These are phyloP conservation scores for Brachyistius frenatus DNA, from an alignment of 2,113 vertebrate species.

Conservation along the genomic window DNA sequence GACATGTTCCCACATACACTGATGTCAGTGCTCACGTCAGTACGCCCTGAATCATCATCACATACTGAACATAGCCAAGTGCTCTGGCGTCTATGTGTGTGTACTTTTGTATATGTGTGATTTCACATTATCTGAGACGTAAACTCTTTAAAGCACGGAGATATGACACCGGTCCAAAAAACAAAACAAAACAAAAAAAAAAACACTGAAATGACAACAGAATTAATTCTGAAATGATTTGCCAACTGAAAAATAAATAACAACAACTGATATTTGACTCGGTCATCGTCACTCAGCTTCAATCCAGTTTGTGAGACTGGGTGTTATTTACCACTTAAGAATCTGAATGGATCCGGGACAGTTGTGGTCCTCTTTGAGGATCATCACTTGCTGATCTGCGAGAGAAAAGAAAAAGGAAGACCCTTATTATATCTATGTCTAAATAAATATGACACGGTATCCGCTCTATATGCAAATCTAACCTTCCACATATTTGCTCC, in stretches of 20 bases:
- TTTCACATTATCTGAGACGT: too few species aligned
- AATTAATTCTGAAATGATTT: too few species aligned
- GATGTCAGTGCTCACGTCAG: neutral
- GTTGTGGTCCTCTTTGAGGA: slow-evolving; percentile 90
- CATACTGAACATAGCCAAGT: neutral
- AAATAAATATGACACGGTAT: too few species aligned
- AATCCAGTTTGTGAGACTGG: too few species aligned
- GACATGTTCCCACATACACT: neutral
- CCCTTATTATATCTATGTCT: neutral
- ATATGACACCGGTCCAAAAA: neutral
- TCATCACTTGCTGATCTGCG: slow-evolving; percentile 93
- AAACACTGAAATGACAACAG: too few species aligned
- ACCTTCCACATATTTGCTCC: slow-evolving; percentile 95
- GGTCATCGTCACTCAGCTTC: too few species aligned
- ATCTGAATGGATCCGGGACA: slow-evolving; percentile 92
- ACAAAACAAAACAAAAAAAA: too few species aligned
- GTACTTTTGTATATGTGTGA: neutral
- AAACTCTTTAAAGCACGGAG: too few species aligned
- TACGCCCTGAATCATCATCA: neutral
- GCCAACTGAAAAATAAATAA: too few species aligned
- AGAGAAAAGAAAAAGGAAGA: neutral
- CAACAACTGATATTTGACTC: too few species aligned
- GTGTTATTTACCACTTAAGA: slow-evolving; percentile 89
- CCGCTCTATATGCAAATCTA: slow-evolving; percentile 37
- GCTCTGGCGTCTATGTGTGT: neutral